These are phyloP conservation scores for Aphyosemion australe DNA, from an alignment of 2,113 vertebrate species.

Conservation along the genomic window DNA sequence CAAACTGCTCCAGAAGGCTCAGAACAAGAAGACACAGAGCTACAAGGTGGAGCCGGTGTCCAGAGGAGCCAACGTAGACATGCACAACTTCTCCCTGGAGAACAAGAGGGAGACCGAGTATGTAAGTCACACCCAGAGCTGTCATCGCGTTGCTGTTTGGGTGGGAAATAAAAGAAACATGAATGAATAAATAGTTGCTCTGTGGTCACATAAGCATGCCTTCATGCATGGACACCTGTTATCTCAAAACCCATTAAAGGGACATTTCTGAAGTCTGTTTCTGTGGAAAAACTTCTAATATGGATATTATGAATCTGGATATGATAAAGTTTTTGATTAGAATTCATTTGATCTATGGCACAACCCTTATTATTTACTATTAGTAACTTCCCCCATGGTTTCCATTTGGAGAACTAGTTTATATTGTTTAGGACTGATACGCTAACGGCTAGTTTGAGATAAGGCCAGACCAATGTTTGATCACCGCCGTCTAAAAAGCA, in stretches of 20 bases:
- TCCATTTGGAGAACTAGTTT: no score
- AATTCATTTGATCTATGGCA: no score
- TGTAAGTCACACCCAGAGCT: slow-evolving; percentile 79
- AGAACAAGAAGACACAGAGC: slow-evolving; percentile 87
- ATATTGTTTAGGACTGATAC: no score
- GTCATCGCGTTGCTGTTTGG: neutral
- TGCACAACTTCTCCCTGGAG: slow-evolving; percentile 93
- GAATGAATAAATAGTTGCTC: neutral
- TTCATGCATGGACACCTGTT: neutral
- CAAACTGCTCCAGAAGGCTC: slow-evolving; percentile 88
- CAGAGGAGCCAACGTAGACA: slow-evolving; percentile 81
- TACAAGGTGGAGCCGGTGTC: slow-evolving; percentile 88
- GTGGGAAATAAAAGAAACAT: slow-evolving; percentile 1
- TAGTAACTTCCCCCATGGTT: no score
- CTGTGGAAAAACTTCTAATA: no score
- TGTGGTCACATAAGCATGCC: neutral
- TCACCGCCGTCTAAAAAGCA: no score
- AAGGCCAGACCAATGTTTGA: no score
- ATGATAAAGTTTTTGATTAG: no score
- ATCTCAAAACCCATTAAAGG: neutral
- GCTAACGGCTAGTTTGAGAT: no score
- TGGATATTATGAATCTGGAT: no score
- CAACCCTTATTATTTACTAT: no score
- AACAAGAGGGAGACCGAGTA: slow-evolving; percentile 91
- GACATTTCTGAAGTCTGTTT: no score